Evolutionary conservation across 2,797 vertebrate genomes (phyloP).

Genomic region (Hypotaenidia okinawae): DNA sequence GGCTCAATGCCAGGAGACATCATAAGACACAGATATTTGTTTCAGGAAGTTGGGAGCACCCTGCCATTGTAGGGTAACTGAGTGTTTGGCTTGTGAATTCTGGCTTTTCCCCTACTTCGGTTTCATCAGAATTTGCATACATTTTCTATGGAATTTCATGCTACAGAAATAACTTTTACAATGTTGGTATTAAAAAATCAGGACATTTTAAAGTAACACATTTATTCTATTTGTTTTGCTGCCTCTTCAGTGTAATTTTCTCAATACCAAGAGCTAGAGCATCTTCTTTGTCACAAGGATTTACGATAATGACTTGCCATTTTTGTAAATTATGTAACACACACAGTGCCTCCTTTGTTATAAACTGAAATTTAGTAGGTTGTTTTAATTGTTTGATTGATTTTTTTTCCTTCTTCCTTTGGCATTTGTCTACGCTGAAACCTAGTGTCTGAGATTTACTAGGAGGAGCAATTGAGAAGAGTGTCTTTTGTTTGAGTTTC

Average conservation of each 20-base stretch:
- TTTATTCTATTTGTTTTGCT: slow-evolving; percentile 60
- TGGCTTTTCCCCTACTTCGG: neutral
- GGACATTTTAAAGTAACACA: slow-evolving; percentile 11
- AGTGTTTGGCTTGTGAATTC: neutral
- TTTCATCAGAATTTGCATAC: neutral
- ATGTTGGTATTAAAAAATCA: neutral
- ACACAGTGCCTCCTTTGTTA: slow-evolving; percentile 68
- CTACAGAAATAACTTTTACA: slow-evolving; percentile 20
- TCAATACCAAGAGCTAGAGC: slow-evolving; percentile 54
- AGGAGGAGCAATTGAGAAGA: slow-evolving; percentile 10
- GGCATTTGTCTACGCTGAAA: slow-evolving; percentile 66
- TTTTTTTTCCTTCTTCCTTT: slow-evolving; percentile 61
- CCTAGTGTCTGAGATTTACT: slow-evolving; percentile 53
- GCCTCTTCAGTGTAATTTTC: slow-evolving; percentile 56
- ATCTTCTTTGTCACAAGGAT: slow-evolving; percentile 70
- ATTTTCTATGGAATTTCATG: neutral
- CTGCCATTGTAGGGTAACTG: neutral
- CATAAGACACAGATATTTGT: neutral
- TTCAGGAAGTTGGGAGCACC: slow-evolving; percentile 4
- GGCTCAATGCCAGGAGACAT: slow-evolving; percentile 2
- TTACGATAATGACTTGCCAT: slow-evolving; percentile 69
- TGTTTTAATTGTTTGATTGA: slow-evolving; percentile 78
- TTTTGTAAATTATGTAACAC: slow-evolving; percentile 78
- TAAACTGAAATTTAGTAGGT: slow-evolving; percentile 74
- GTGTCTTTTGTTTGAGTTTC: slow-evolving; percentile 51